Evolutionary conservation across 2,888 invertebrate genomes (phyloP), one percentile per base, ranked within the genome.

Genomic region (Xiphydria camelus): DNA sequence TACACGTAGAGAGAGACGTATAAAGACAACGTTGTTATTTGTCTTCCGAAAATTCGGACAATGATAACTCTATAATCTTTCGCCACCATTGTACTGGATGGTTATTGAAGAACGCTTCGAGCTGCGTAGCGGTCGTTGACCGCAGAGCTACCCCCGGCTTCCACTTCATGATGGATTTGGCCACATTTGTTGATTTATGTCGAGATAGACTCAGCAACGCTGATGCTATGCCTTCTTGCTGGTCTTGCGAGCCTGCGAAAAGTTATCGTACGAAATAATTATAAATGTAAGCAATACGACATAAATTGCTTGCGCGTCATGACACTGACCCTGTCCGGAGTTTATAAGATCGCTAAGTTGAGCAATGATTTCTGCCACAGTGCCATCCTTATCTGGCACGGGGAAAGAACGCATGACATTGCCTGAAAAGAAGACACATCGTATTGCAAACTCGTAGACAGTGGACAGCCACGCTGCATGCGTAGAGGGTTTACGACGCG

Each of bases 161-260:
- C 73, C 75, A 75, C 2, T 52, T 60, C 12, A 73, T 29, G 17
- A 71, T 32, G 20, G 52, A 45, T 3, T 39, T 36, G 0, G 55
- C 47, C 9, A 69, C 49, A 20, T 49, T 41, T 1, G 43, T n/a
- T 12, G 61, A 65, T 4, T 61, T 36, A n/a, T 56, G 59, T n/a
- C 51, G 52, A 6, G 36, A 38, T 9, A 75, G 49, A 45, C 63
- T 65, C 18, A 73, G 29, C 21, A 75, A 51, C 2, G 73, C 71
- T 2, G 65, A 59, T 14, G 62, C 53, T 10, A 67, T 39, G 1
- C 74, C 70, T 48, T 75, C 72, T 42, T 70, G 64, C 29, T 64
- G 60, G 23, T 71, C 67, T 0, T 55, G 46, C 2, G 61, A 44
- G 26, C 50, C 73, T 71, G 40, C 18, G 40, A 42, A 25, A 32